phyloP scores from a whole-genome alignment of 2,797 vertebrate genomes.

The Arctocebus calabarensis region DNA sequence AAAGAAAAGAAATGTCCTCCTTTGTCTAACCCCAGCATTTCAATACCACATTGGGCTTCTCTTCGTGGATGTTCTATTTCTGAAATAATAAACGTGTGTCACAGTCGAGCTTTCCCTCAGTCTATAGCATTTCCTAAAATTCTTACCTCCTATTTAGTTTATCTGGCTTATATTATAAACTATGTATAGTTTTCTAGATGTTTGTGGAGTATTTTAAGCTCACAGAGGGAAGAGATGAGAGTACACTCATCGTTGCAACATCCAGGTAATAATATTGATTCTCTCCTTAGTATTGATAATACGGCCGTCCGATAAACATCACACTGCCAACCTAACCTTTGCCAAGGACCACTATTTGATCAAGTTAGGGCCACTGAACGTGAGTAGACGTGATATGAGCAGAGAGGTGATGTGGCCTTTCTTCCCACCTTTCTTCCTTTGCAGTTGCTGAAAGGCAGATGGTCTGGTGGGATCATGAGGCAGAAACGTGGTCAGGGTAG shows the following conservation, averaged over 20 bases:
- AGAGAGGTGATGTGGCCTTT: neutral
- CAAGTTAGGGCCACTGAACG: neutral
- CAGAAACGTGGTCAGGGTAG: neutral
- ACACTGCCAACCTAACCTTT: neutral
- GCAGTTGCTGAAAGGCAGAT: neutral
- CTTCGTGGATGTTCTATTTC: neutral
- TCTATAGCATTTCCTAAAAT: neutral
- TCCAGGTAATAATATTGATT: neutral
- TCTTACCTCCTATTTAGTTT: conserved; percentile 11
- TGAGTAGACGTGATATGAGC: neutral
- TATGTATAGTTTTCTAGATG: neutral
- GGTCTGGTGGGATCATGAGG: neutral
- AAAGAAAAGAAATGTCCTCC: neutral
- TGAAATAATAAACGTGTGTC: conserved; percentile 41
- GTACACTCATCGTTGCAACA: neutral
- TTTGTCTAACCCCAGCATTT: neutral
- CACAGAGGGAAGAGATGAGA: neutral
- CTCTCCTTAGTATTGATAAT: neutral
- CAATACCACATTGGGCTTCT: neutral
- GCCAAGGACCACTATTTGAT: neutral
- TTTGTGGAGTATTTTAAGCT: conserved; percentile 23
- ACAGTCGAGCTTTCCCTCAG: neutral
- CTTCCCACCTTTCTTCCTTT: neutral
- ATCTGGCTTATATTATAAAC: neutral
- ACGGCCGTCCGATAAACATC: neutral